Conservation (phyloP, 2,113 vertebrate genomes). For the Neopipo cinnamomea region DNA sequence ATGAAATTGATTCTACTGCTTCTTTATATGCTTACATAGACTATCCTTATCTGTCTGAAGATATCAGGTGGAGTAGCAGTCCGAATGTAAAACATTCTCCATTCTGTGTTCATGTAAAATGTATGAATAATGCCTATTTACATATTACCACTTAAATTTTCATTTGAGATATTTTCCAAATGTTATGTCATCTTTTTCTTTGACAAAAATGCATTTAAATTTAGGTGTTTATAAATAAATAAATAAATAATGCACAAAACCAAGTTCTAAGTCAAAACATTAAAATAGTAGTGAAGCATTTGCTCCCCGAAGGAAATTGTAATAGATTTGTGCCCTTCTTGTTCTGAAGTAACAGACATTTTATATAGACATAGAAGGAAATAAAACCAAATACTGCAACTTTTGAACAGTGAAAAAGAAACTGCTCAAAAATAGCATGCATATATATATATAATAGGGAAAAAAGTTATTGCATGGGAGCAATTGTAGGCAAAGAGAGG, state of each 20-base stretch:
- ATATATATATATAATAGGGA: neutral
- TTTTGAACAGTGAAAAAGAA: neutral
- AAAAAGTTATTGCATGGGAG: neutral
- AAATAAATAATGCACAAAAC: neutral
- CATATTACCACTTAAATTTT: neutral
- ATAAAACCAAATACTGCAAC: neutral
- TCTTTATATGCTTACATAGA: neutral
- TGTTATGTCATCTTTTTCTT: neutral
- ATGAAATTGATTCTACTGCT: neutral
- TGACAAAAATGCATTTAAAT: neutral
- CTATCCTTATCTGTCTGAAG: neutral
- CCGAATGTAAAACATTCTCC: neutral
- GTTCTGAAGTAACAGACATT: neutral
- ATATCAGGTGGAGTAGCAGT: neutral
- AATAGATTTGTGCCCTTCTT: neutral
- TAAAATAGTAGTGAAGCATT: neutral
- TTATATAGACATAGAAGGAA: neutral
- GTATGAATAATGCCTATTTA: neutral
- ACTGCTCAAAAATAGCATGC: neutral
- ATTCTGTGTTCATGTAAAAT: neutral
- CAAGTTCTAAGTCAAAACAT: neutral
- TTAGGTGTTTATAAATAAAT: neutral
- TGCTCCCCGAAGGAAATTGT: neutral
- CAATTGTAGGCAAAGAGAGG: neutral
- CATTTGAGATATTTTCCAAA: neutral